Percentiles rank a stretch among this genome's conserved stretches.
These are phyloP conservation scores for Xanthorhoe designata DNA, from an alignment of 2,888 invertebrate genomes.

Conservation along the genomic window DNA sequence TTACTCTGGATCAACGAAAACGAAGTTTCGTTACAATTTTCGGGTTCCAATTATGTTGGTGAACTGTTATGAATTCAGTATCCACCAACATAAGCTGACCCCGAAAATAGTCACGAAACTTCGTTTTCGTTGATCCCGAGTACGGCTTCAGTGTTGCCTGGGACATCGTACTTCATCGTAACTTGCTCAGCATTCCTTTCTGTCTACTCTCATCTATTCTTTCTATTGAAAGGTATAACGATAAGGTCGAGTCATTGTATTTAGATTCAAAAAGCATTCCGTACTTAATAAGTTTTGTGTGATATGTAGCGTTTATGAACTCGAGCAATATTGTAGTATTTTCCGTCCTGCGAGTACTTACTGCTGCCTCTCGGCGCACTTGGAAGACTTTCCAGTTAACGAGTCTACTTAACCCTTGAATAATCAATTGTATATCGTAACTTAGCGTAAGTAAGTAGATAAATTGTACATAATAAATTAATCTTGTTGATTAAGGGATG, in stretches of 20 bases:
- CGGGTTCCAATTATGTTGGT: too few species aligned
- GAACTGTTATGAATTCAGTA: too few species aligned
- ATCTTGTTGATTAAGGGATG: conserved; percentile 23
- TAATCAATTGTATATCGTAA: conserved; percentile 18
- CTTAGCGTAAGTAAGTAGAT: conserved; percentile 22
- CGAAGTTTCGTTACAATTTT: too few species aligned
- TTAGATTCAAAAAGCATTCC: conserved; percentile 37
- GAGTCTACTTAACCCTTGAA: conserved; percentile 1
- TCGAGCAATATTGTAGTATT: conserved; percentile 36
- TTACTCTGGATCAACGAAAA: too few species aligned
- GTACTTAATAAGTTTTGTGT: conserved; percentile 32
- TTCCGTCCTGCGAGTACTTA: conserved; percentile 32
- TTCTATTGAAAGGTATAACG: conserved; percentile 19
- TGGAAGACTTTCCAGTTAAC: conserved; percentile 9
- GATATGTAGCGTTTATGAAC: conserved; percentile 32
- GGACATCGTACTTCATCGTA: conserved; percentile 39
- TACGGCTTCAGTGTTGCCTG: conserved; percentile 40
- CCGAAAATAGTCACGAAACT: too few species aligned
- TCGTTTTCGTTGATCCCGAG: too few species aligned
- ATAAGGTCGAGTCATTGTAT: conserved; percentile 32
- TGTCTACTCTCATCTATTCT: conserved; percentile 20
- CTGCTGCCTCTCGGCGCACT: background rate
- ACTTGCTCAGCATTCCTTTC: conserved; percentile 37
- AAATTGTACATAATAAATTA: conserved; percentile 37
- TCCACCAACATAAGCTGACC: too few species aligned